Evolutionary conservation across 2,113 vertebrate genomes (phyloP).

Genomic region (Melanocharis versteri): DNA sequence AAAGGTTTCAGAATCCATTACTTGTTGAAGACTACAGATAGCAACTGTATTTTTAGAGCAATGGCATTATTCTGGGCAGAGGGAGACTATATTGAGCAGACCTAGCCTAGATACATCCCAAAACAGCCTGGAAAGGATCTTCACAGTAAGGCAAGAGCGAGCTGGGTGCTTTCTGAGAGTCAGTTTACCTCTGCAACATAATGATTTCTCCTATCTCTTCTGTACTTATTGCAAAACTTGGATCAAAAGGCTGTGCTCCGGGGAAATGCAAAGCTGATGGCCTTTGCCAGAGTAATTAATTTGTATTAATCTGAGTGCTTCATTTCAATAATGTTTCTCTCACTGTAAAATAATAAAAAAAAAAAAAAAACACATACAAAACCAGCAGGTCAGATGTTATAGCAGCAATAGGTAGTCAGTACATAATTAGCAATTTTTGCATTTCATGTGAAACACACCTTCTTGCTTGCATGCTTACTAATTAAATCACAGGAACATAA

Average conservation of each 20-base stretch:
- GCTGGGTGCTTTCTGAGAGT: neutral
- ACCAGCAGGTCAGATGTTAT: neutral
- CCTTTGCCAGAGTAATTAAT: slow-evolving; percentile 71
- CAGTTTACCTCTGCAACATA: neutral
- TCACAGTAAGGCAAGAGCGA: neutral
- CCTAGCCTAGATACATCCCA: neutral
- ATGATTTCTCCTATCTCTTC: neutral
- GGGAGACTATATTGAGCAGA: neutral
- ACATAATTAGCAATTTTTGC: neutral
- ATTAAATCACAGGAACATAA: neutral
- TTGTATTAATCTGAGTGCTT: neutral
- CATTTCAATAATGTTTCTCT: neutral
- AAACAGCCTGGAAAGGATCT: neutral
- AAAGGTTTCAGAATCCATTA: neutral
- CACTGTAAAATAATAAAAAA: neutral
- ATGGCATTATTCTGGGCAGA: neutral
- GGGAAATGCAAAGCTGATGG: slow-evolving; percentile 68
- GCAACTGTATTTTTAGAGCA: neutral
- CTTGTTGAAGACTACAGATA: neutral
- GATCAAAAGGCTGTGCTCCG: slow-evolving; percentile 56
- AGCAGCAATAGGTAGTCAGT: neutral
- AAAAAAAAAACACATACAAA: neutral
- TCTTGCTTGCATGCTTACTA: neutral
- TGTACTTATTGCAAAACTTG: slow-evolving; percentile 55
- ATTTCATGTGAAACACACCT: neutral